phyloP scores from a whole-genome alignment of 2,113 vertebrate species.

The Sinocyclocheilus maitianheensis region DNA sequence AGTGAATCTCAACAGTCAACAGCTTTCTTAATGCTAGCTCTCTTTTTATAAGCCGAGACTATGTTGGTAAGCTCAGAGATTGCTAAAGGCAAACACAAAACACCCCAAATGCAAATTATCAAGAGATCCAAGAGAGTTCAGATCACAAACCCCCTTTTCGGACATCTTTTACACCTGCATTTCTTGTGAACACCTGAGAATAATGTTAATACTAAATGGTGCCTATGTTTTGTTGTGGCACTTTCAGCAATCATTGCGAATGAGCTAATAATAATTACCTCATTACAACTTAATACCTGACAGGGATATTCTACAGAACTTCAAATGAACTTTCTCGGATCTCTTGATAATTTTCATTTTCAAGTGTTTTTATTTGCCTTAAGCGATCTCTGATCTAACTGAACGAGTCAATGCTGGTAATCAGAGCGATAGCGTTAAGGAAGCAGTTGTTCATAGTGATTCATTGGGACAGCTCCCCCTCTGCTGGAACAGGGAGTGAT shows the following conservation, averaged over 20 bases:
- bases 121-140: not conserved
- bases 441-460: constrained; percentile 25
- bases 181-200: not conserved
- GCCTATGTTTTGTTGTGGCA: not conserved
- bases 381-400: not conserved
- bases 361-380: not conserved
- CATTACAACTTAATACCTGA: not conserved
- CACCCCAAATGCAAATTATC: not conserved
- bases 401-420: not conserved
- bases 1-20: not conserved
- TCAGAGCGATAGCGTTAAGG: not conserved
- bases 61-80: not conserved
- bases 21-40: not conserved
- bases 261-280: not conserved
- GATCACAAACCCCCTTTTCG: not conserved
- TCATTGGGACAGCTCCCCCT: constrained; percentile 8
- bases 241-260: not conserved
- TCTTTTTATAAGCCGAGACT: not conserved
- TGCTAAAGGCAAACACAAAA: not conserved
- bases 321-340: not conserved
- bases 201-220: not conserved
- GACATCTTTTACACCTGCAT: not conserved
- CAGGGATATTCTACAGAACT: not conserved
- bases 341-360: not conserved
- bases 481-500: constrained; percentile 3